phyloP scores from a whole-genome alignment of 2,888 invertebrate species.

The Heterodera filipjevi region DNA sequence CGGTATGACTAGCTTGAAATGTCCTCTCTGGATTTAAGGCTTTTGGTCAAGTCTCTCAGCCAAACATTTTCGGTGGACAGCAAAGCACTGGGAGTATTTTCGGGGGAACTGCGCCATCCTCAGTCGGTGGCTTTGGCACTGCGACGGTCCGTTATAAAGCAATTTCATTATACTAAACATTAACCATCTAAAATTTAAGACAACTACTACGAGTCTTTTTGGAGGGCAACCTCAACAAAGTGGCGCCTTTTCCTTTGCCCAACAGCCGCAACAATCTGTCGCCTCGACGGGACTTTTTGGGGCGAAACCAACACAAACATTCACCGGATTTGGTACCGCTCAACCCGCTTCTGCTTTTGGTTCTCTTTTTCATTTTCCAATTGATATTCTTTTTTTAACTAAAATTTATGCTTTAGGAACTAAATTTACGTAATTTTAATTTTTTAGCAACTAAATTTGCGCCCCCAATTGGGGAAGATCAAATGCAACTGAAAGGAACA shows the following conservation, averaged over 20 bases:
- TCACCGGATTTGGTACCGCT: background rate
- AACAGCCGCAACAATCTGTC: conserved; percentile 25
- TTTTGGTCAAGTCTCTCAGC: conserved; percentile 21
- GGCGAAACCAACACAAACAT: conserved; percentile 29
- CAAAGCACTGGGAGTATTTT: conserved; percentile 11
- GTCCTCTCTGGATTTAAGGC: background rate
- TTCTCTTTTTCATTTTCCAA: background rate
- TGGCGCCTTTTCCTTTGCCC: conserved; percentile 33
- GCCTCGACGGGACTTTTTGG: conserved; percentile 48
- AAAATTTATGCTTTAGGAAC: too few relatives aligned
- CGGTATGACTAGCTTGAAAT: background rate
- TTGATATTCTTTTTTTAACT: too few relatives aligned
- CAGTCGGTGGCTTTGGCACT: conserved; percentile 13
- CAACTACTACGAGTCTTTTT: conserved; percentile 37
- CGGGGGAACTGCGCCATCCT: conserved; percentile 12
- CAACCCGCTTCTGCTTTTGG: background rate
- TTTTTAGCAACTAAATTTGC: conserved; percentile 75
- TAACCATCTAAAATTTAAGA: too few relatives aligned
- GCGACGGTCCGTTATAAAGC: background rate
- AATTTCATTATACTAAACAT: too few relatives aligned
- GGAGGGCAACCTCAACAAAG: conserved; percentile 40
- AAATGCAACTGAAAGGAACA: conserved; percentile 84
- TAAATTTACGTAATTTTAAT: conserved; percentile 53
- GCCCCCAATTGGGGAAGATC: conserved; percentile 82
- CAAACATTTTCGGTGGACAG: conserved; percentile 23